These are phyloP conservation scores for Pagrus major DNA, from an alignment of 2,113 vertebrate species.

Conservation along the genomic window DNA sequence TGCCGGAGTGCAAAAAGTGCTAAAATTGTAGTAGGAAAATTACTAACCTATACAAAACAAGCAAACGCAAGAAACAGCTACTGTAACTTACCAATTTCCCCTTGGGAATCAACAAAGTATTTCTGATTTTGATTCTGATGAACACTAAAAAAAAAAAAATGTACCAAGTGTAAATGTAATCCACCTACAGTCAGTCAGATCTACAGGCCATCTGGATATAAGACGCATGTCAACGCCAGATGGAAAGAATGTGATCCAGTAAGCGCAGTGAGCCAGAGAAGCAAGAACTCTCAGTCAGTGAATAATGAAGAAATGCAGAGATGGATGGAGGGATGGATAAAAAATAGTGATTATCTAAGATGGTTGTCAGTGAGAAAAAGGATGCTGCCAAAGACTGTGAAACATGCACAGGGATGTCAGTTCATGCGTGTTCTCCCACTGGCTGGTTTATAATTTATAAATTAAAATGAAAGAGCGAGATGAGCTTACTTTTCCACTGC, in stretches of 20 bases:
- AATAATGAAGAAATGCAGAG: slow-evolving; percentile 31
- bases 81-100: too few relatives aligned
- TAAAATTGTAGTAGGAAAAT: too few relatives aligned
- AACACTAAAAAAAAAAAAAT: too few relatives aligned
- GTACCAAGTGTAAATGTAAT: slow-evolving; percentile 54
- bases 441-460: neutral
- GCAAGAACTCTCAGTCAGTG: neutral
- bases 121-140: too few relatives aligned
- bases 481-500: slow-evolving; percentile 96
- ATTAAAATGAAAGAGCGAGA: neutral
- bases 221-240: slow-evolving; percentile 35
- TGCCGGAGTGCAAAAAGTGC: too few relatives aligned
- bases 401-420: neutral
- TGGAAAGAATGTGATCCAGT: slow-evolving; percentile 49
- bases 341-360: slow-evolving; percentile 19
- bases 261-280: slow-evolving; percentile 6
- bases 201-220: slow-evolving; percentile 63
- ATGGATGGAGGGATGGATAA: slow-evolving; percentile 5
- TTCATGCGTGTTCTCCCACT: too few relatives aligned
- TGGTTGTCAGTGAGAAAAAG: slow-evolving; percentile 17
- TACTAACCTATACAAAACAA: too few relatives aligned
- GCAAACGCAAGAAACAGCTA: too few relatives aligned
- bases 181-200: slow-evolving; percentile 52
- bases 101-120: too few relatives aligned
- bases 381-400: slow-evolving; percentile 15